Conservation (phyloP, 1,140 invertebrate genomes). For the Drosophila hydei region DNA sequence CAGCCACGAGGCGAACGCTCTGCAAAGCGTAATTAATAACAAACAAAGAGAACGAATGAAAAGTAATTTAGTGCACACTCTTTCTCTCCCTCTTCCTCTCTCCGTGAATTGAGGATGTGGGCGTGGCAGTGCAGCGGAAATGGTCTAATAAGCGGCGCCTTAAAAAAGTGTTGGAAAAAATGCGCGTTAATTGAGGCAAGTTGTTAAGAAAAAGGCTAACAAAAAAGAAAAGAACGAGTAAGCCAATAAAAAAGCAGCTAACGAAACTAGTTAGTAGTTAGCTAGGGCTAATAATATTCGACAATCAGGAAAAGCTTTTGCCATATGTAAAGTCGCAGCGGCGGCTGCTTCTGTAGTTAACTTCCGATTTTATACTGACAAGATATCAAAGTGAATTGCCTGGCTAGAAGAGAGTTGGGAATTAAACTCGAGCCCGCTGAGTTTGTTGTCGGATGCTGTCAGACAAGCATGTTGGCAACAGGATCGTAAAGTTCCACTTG, state of each 20-base stretch:
- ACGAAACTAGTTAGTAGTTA: conserved; percentile 31
- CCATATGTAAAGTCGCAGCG: conserved; percentile 10
- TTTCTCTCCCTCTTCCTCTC: background rate
- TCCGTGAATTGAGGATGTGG: conserved; percentile 72
- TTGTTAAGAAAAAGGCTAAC: conserved; percentile 24
- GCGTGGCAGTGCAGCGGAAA: conserved; percentile 64
- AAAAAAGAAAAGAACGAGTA: conserved; percentile 28
- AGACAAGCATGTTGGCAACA: conserved; percentile 25
- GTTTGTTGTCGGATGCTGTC: conserved; percentile 54
- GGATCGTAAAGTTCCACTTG: conserved; percentile 45
- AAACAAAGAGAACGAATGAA: conserved; percentile 62
- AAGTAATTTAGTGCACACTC: conserved; percentile 56
- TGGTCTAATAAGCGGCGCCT: conserved; percentile 78
- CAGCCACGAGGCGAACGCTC: conserved; percentile 55
- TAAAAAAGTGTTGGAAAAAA: conserved; percentile 50
- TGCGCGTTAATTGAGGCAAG: conserved; percentile 37
- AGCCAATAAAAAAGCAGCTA: conserved; percentile 36
- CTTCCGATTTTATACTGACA: conserved; percentile 26
- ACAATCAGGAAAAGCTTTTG: conserved; percentile 14
- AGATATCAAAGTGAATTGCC: conserved; percentile 3
- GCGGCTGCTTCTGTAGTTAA: conserved; percentile 16
- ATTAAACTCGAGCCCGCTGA: conserved; percentile 13
- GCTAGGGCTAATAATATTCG: conserved; percentile 13
- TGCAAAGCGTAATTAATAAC: conserved; percentile 76
- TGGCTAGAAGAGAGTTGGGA: conserved; percentile 2